Evolutionary conservation across 2,113 vertebrate genomes (phyloP).

Genomic region (Sciurus niger): DNA sequence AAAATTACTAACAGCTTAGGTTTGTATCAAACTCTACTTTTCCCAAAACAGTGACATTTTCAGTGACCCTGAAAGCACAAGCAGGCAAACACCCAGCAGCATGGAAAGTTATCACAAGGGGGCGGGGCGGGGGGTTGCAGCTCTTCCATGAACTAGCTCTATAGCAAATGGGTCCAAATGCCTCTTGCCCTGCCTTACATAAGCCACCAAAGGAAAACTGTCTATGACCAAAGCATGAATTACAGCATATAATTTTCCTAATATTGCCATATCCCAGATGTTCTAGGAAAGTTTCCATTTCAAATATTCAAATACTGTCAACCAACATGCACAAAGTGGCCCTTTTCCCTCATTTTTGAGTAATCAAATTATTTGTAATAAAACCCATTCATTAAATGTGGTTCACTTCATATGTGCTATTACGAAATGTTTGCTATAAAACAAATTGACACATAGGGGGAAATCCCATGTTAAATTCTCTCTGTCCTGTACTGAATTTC

Average conservation of each 20-base stretch:
- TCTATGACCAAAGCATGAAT: not conserved
- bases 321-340: not conserved
- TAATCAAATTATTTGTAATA: conserved; percentile 37
- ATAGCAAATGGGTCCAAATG: not conserved
- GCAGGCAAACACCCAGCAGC: not conserved
- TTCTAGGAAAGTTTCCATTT: conserved; percentile 8
- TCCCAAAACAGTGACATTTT: not conserved
- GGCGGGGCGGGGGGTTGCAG: not conserved
- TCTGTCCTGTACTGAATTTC: conserved; percentile 7
- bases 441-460: not conserved
- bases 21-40: not conserved
- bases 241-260: not conserved
- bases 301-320: conserved; percentile 43
- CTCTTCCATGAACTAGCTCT: not conserved
- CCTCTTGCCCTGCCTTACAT: not conserved
- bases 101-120: not conserved
- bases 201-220: not conserved
- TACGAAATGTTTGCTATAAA: conserved; percentile 17
- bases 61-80: not conserved
- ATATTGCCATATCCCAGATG: not conserved
- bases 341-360: not conserved
- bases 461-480: not conserved
- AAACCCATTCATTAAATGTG: not conserved
- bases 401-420: not conserved
- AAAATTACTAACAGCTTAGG: conserved; percentile 31